These are phyloP conservation scores for Eupithecia centaureata DNA, from an alignment of 2,888 invertebrate genomes.

Conservation along the genomic window DNA sequence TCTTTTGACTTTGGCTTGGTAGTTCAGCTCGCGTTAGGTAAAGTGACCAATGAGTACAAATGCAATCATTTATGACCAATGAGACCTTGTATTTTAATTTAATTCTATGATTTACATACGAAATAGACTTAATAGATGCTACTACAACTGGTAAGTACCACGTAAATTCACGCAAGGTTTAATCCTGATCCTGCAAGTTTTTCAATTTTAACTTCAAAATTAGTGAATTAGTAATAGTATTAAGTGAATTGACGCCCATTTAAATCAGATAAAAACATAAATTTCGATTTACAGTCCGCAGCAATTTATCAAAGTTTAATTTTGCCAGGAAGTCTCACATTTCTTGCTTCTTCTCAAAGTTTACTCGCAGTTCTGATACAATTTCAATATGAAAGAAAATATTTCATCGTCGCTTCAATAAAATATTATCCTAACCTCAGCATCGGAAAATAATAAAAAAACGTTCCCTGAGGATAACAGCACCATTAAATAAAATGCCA, in stretches of 20 bases:
- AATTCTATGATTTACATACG: no score
- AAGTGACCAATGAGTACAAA: no score
- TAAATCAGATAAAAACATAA: neutral
- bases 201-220: neutral
- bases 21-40: no score
- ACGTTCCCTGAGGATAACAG: neutral
- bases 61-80: no score
- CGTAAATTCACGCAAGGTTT: no score
- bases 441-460: neutral
- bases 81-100: no score
- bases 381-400: conserved; percentile 31
- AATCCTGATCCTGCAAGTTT: no score
- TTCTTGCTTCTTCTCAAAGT: neutral
- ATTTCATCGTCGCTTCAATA: conserved; percentile 20
- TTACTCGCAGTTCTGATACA: conserved; percentile 16
- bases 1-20: no score
- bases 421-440: conserved; percentile 4
- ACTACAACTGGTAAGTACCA: no score
- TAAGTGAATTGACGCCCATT: neutral
- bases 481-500: neutral
- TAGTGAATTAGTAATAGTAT: no score
- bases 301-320: neutral
- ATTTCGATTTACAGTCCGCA: neutral
- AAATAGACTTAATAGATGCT: no score
- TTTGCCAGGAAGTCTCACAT: conserved; percentile 2